Evolutionary conservation across 2,888 invertebrate species (phyloP), one percentile per base, ranked within the genome.

Genomic region (Drosophila peninsularis): DNA sequence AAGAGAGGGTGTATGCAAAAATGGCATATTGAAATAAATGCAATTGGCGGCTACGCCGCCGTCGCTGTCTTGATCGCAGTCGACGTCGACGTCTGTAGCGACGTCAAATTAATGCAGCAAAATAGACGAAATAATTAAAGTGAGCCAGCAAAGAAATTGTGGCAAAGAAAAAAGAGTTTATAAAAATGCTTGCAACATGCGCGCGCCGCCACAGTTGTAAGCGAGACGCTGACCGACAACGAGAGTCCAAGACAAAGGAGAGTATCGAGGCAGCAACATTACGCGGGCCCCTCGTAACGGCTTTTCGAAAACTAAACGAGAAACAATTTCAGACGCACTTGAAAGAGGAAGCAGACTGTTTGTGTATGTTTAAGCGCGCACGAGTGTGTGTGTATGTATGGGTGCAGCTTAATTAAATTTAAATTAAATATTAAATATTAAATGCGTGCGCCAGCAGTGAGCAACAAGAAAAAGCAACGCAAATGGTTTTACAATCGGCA

Each of bases 111-210:
- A 86, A 75, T 84, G 83, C 78, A 79, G 64, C 77, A 73, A 88
- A 88, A 70, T 84, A 80, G 83, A 82, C 83, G 75, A 79, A 86
- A 84, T 89, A 74, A 87, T 83, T 74, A 78, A 80, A 75, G 78
- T 65, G 71, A 68, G 42, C 34, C 74, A 61, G 62, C 65, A 75
- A 78, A 73, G 69, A 71, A 78, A 81, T 71, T 65, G 72, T 55
- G 63, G 68, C 72, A 47, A 72, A 49, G 17, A 53, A 54, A 54
- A 24, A 64, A 74, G 72, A 85, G 85, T 89, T 85, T 89, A 85
- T 85, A 85, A 85, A 85, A 89, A 67, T 79, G 89, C 80, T 89
- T 77, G 88, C 85, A 82, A 89, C 77, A 81, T 75, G 77, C 89
- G 89, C 84, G 78, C 82, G 82, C 55, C 71, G 62, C 75, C 77